Conservation (phyloP, 2,797 vertebrate genomes). For the Betta splendens region DNA sequence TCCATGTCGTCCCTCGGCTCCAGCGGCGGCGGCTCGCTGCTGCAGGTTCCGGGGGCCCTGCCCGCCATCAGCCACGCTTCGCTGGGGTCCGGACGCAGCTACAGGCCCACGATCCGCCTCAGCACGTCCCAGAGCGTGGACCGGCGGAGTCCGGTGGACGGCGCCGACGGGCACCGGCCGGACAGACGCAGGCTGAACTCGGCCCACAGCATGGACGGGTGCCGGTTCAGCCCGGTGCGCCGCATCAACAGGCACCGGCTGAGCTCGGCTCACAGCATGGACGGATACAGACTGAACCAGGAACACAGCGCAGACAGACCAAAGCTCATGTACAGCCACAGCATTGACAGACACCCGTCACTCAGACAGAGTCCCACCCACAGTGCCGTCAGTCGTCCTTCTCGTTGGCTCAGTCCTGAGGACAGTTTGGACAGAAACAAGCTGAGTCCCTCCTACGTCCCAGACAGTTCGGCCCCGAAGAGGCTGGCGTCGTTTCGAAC, state of each 20-base stretch:
- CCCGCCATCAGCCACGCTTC: conserved; percentile 70
- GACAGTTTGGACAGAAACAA: conserved; percentile 72
- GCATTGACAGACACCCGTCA: conserved; percentile 70
- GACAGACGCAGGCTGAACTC: conserved; percentile 69
- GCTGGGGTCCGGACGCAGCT: conserved; percentile 67
- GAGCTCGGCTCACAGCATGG: conserved; percentile 56
- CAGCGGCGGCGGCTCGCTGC: conserved; percentile 76
- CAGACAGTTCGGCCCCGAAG: conserved; percentile 64
- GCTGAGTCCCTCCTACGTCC: conserved; percentile 69
- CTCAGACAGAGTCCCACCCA: conserved; percentile 58
- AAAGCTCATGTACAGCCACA: conserved; percentile 64
- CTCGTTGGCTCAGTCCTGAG: conserved; percentile 65
- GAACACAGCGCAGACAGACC: conserved; percentile 47
- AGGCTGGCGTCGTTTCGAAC: conserved; percentile 62
- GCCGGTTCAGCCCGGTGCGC: conserved; percentile 61
- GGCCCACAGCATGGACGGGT: conserved; percentile 73
- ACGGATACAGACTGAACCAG: conserved; percentile 62
- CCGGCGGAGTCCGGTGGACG: conserved; percentile 59
- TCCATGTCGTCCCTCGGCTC: conserved; percentile 81
- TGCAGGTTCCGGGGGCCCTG: conserved; percentile 80
- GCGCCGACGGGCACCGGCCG: conserved; percentile 53
- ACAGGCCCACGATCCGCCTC: conserved; percentile 65
- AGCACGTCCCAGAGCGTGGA: conserved; percentile 56
- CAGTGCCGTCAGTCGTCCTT: conserved; percentile 52
- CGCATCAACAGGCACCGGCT: conserved; percentile 62